phyloP scores from a whole-genome alignment of 1,140 invertebrate genomes.

The Rhysida immarginata region DNA sequence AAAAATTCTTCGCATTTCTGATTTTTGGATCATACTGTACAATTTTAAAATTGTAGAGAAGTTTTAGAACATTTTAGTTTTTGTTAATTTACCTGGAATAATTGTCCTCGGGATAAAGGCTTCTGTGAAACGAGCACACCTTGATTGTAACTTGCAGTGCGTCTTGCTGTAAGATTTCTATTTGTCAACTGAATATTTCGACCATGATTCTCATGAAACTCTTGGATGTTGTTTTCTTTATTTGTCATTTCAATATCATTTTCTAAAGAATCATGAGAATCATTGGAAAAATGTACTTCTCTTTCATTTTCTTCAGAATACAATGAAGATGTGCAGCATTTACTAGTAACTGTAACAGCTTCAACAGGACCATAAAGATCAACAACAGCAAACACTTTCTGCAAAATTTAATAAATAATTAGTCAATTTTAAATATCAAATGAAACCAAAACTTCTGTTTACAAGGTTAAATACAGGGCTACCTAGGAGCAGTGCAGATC shows the following conservation, averaged over 20 bases:
- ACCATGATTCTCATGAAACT: slow-evolving; percentile 41
- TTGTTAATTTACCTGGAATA: slow-evolving; percentile 36
- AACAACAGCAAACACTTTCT: slow-evolving; percentile 55
- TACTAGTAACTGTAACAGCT: slow-evolving; percentile 37
- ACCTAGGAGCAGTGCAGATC: too few species aligned
- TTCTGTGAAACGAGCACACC: slow-evolving; percentile 47
- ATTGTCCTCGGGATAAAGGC: slow-evolving; percentile 39
- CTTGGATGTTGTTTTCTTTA: slow-evolving; percentile 11
- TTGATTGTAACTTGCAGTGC: slow-evolving; percentile 59
- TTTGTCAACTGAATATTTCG: slow-evolving; percentile 52
- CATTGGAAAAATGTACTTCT: too few species aligned
- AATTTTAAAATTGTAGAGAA: slow-evolving; percentile 8
- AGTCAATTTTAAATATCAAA: too few species aligned
- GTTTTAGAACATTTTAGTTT: background rate
- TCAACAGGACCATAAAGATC: slow-evolving; percentile 55
- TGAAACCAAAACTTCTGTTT: too few species aligned
- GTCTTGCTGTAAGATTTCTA: slow-evolving; percentile 39
- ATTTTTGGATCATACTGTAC: too few species aligned
- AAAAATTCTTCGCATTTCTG: too few species aligned
- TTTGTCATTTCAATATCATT: background rate
- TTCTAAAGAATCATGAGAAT: slow-evolving; percentile 22
- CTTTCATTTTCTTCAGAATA: slow-evolving; percentile 17
- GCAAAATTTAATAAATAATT: too few species aligned
- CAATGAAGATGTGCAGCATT: slow-evolving; percentile 10
- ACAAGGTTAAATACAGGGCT: too few species aligned